Evolutionary conservation across 1,140 invertebrate species (phyloP), one percentile per base, ranked within the genome.

Genomic region (Eupristina koningsbergeri): DNA sequence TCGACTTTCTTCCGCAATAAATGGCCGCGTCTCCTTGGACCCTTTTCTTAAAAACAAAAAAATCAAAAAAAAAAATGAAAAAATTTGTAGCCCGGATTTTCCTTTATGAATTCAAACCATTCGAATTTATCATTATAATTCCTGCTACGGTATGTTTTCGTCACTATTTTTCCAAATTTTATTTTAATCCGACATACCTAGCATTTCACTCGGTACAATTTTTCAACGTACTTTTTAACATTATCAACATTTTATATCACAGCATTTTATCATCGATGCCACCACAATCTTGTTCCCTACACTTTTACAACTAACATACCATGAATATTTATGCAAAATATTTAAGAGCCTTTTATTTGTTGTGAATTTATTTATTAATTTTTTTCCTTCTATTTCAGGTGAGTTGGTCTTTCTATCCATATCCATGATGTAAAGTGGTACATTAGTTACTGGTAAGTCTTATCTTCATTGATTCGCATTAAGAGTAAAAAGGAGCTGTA

Each of bases 1-100:
- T 81, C 80, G 71, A 75, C 36, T 64, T 81, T 81, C 41, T 58
- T 81, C 41, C 71, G 9, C 53, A 50, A 75, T 75, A 75, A 81
- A 81, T 81, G 53, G 19, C n/a, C n/a, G 45, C 19, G 80, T 71
- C 80, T 36, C 31, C 74, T 61, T 45, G 5, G 0, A 58, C 31
- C 3, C 31, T 61, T 45, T 41, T 39, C 5, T 19, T 19, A 71
- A 41, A 26, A 26, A 50, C 2, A 50, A 50, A 50, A 50, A 7
- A 50, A 7, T 2, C 2, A 45, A 45, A 45, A 45, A 45, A 45
- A 45, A 45, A 45, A 45, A 45, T 7, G 41, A 13, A 13, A 53
- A 53, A 53, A 53, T 58, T 26, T 26, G 1, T 26, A 13, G 0
- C 7, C 13, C 26, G 53, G 53, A 22, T 58, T 22, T 58, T 58